phyloP scores from a whole-genome alignment of 2,888 invertebrate genomes.

The Apocheima hispidaria region DNA sequence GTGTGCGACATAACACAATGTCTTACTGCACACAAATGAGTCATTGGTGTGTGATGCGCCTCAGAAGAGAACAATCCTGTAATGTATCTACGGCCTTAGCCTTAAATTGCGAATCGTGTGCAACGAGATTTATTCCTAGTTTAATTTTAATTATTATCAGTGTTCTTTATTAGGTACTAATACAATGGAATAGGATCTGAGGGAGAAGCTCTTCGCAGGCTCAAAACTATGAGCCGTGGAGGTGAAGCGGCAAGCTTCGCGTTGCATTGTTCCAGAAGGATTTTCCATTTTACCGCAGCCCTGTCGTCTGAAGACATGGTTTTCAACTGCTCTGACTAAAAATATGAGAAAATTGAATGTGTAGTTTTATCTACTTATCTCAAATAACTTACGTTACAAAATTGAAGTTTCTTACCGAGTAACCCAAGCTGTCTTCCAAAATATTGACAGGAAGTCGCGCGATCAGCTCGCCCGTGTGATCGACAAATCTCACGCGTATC shows the following conservation, averaged over 20 bases:
- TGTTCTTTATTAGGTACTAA: constrained; percentile 44
- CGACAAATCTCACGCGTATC: constrained; percentile 87
- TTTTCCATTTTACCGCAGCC: constrained; percentile 87
- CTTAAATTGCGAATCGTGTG: neutral
- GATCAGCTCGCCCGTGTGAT: constrained; percentile 89
- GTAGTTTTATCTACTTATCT: neutral
- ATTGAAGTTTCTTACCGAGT: constrained; percentile 74
- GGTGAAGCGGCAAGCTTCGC: constrained; percentile 80
- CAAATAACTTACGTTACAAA: neutral
- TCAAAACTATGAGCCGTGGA: constrained; percentile 67
- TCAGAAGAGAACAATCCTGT: no score
- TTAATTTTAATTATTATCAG: no score
- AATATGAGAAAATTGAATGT: neutral
- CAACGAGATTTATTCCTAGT: neutral
- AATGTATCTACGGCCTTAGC: no score
- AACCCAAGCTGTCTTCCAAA: constrained; percentile 86
- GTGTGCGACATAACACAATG: no score
- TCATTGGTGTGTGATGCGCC: no score
- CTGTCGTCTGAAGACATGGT: constrained; percentile 81
- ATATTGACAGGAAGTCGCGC: constrained; percentile 86
- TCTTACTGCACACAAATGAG: no score
- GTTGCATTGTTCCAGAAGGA: constrained; percentile 88
- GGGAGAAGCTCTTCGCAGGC: constrained; percentile 67
- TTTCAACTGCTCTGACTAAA: constrained; percentile 83
- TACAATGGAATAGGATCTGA: constrained; percentile 79